These are phyloP conservation scores for Apus apus DNA, from an alignment of 2,113 vertebrate genomes.

Conservation along the genomic window DNA sequence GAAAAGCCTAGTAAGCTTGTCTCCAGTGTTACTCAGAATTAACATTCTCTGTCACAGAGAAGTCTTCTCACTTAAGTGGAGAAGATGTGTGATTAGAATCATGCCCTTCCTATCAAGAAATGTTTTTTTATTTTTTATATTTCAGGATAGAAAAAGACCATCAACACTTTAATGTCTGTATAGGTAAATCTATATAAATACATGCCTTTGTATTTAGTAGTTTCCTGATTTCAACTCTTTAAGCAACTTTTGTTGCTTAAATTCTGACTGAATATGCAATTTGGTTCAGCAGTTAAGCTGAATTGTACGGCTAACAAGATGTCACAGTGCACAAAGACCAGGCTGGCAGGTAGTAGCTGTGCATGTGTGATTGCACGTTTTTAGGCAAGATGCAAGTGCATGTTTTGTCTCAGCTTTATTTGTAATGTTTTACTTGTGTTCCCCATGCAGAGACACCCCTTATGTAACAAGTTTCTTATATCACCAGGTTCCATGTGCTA, in stretches of 20 bases:
- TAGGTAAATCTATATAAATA: not conserved
- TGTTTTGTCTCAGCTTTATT: not conserved
- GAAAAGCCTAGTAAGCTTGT: not conserved
- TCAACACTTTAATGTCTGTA: not conserved
- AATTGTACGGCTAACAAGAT: not conserved
- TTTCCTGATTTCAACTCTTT: not conserved
- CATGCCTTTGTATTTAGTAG: not conserved
- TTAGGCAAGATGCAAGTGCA: not conserved
- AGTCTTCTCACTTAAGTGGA: not conserved
- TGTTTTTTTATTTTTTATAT: not conserved
- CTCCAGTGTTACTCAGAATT: not conserved
- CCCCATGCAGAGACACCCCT: not conserved
- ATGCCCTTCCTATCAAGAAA: not conserved
- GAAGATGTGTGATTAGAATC: not conserved
- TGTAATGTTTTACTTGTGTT: not conserved
- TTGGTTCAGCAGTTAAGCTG: not conserved
- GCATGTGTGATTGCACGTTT: not conserved
- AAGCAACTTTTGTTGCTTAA: not conserved
- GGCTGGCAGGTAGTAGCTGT: not conserved
- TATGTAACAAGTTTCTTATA: not conserved
- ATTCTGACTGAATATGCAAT: not conserved
- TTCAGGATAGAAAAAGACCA: not conserved
- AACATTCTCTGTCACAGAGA: not conserved
- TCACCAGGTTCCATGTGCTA: not conserved
- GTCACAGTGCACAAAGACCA: not conserved